A percentile compares a stretch with the other conserved stretches of the same genome.
Conservation (phyloP, 2,113 vertebrate genomes). For the Vulpes ferrilata region DNA sequence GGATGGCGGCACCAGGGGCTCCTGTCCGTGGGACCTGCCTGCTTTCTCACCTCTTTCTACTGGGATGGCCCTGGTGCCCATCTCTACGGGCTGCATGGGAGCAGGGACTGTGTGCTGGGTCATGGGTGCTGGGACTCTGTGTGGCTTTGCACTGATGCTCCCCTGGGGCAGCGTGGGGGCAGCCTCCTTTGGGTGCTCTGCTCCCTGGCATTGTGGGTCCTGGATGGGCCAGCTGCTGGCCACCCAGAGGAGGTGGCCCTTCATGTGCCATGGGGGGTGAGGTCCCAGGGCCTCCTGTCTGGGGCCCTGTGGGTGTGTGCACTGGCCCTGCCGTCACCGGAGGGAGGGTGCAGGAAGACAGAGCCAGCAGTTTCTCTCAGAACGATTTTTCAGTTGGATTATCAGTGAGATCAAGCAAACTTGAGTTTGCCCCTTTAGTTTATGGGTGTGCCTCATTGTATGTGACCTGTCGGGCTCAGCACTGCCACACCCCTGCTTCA, state of each 20-base stretch:
- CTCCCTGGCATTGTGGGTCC: background rate
- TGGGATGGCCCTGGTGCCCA: no score
- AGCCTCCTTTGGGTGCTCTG: background rate
- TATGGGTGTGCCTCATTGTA: rapidly evolving
- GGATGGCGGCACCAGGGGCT: background rate
- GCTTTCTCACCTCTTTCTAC: background rate
- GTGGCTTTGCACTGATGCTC: background rate
- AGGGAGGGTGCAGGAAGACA: background rate
- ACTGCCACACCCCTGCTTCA: no score
- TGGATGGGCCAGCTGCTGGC: background rate
- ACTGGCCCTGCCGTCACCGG: rapidly evolving
- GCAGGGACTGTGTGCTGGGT: background rate
- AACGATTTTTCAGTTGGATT: background rate
- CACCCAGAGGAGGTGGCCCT: background rate
- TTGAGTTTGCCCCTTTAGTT: rapidly evolving
- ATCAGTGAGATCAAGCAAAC: background rate
- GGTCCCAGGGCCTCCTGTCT: background rate
- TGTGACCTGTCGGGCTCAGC: background rate
- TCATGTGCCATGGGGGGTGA: background rate
- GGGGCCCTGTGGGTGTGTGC: no score
- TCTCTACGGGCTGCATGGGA: background rate
- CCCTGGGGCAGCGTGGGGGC: background rate
- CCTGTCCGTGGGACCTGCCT: background rate
- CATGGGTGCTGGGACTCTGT: background rate
- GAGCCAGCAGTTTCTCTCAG: rapidly evolving